phyloP scores from a whole-genome alignment of 2,888 invertebrate species.

The Drosophila glabriapex region DNA sequence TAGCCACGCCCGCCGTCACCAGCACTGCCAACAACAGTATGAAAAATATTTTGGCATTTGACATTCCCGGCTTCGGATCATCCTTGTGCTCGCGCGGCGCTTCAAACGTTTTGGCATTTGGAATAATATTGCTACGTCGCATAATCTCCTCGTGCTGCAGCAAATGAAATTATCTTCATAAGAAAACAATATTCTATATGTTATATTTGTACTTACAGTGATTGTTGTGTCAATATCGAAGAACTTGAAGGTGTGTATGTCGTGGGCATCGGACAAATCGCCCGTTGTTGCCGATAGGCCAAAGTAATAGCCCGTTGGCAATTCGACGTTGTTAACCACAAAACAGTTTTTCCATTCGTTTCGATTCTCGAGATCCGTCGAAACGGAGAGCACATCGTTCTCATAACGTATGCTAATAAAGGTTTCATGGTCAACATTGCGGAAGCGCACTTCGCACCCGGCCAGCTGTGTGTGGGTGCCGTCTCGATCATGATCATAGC shows the following conservation, averaged over 20 bases:
- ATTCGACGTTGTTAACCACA: slow-evolving; percentile 92
- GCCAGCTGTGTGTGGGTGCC: slow-evolving; percentile 99
- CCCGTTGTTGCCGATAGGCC: slow-evolving; percentile 98
- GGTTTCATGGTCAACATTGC: slow-evolving; percentile 96
- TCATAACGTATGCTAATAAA: slow-evolving; percentile 96
- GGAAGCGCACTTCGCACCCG: slow-evolving; percentile 98
- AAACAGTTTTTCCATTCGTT: slow-evolving; percentile 98
- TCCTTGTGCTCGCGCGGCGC: slow-evolving; percentile 96
- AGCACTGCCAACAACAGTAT: slow-evolving; percentile 94
- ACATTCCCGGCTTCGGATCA: slow-evolving; percentile 94
- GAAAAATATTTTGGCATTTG: slow-evolving; percentile 95
- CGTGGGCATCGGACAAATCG: slow-evolving; percentile 98
- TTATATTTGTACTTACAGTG: slow-evolving; percentile 78
- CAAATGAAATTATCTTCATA: not conserved
- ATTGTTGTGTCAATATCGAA: slow-evolving; percentile 94
- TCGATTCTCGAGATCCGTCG: slow-evolving; percentile 95
- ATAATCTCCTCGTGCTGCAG: slow-evolving; percentile 78
- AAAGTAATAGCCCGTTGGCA: slow-evolving; percentile 98
- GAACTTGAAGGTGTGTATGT: slow-evolving; percentile 95
- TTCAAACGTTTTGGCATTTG: slow-evolving; percentile 95
- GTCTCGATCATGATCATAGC: slow-evolving; percentile 99
- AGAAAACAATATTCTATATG: not conserved
- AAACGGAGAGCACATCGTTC: slow-evolving; percentile 95
- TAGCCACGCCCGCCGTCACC: slow-evolving; percentile 92
- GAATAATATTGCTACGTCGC: slow-evolving; percentile 93